Percentiles rank a stretch among this genome's conserved stretches.
Evolutionary conservation across 1,140 invertebrate genomes (phyloP).

Genomic region (Subanguina moxae): DNA sequence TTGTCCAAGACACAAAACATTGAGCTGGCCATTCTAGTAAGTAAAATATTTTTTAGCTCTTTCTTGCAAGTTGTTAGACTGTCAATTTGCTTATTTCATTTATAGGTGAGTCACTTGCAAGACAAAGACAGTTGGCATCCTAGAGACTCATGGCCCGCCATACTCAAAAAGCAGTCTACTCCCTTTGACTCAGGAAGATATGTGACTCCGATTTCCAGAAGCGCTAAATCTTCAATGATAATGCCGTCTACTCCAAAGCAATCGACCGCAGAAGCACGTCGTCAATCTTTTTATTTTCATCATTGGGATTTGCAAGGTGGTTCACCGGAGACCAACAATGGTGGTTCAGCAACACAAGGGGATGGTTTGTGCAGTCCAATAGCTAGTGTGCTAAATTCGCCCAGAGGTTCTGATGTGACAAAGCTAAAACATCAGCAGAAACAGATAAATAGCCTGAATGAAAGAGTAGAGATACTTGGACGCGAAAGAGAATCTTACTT

Average conservation of each 20-base stretch:
- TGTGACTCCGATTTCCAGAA: not conserved
- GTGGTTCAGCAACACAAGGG: not conserved
- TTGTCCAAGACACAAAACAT: not conserved
- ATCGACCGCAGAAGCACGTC: not conserved
- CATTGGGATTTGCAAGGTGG: not conserved
- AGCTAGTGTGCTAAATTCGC: not conserved
- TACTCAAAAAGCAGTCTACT: not conserved
- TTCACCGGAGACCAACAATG: no score
- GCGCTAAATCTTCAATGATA: not conserved
- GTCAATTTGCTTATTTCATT: not conserved
- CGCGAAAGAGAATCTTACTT: not conserved
- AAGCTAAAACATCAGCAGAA: not conserved
- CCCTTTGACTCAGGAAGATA: no score
- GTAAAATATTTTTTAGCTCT: not conserved
- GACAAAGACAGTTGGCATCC: not conserved
- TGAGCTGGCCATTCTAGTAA: not conserved
- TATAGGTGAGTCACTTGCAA: not conserved
- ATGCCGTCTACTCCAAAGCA: not conserved
- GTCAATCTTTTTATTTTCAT: not conserved
- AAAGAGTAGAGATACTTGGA: not conserved
- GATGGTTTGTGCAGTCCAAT: constrained; percentile 1
- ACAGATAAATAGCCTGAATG: not conserved
- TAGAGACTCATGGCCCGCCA: not conserved
- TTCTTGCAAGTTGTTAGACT: not conserved
- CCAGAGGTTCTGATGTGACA: not conserved